These are phyloP conservation scores for Phania funesta DNA, from an alignment of 2,888 invertebrate genomes.

Conservation along the genomic window DNA sequence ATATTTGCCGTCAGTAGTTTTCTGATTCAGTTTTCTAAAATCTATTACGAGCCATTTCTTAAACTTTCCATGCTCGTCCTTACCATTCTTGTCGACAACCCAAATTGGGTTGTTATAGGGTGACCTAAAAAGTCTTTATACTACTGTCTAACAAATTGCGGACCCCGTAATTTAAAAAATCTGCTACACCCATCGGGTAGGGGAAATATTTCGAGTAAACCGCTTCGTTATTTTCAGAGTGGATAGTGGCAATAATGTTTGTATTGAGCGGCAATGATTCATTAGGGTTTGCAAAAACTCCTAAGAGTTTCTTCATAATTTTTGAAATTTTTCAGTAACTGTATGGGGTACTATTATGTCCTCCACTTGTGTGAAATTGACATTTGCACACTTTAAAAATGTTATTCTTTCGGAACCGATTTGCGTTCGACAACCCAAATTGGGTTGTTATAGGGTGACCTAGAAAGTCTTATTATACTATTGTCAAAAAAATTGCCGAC, in stretches of 20 bases:
- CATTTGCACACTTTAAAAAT: not conserved
- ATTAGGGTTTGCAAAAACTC: slow-evolving; percentile 41
- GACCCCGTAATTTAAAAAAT: slow-evolving; percentile 30
- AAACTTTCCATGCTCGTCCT: slow-evolving; percentile 5
- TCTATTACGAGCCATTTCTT: slow-evolving; percentile 19
- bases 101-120: slow-evolving; percentile 18
- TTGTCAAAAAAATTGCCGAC: slow-evolving; percentile 12
- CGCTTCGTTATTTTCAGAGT: slow-evolving; percentile 23
- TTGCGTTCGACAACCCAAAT: slow-evolving; percentile 27
- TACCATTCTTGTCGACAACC: slow-evolving; percentile 33
- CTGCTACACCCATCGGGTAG: slow-evolving; percentile 39
- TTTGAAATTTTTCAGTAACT: slow-evolving; percentile 8
- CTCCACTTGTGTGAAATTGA: not conserved
- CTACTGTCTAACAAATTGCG: slow-evolving; percentile 5
- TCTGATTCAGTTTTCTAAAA: slow-evolving; percentile 17
- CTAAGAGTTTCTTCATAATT: slow-evolving; percentile 7
- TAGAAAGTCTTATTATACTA: slow-evolving; percentile 23
- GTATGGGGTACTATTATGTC: not conserved
- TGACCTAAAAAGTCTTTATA: not conserved
- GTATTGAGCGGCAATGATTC: slow-evolving; percentile 46
- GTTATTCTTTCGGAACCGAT: no score
- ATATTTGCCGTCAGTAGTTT: slow-evolving; percentile 19
- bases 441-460: slow-evolving; percentile 31
- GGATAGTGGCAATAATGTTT: slow-evolving; percentile 43
- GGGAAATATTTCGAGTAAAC: slow-evolving; percentile 43